Evolutionary conservation across 2,888 invertebrate species (phyloP).

Genomic region (Doris montereyensis): DNA sequence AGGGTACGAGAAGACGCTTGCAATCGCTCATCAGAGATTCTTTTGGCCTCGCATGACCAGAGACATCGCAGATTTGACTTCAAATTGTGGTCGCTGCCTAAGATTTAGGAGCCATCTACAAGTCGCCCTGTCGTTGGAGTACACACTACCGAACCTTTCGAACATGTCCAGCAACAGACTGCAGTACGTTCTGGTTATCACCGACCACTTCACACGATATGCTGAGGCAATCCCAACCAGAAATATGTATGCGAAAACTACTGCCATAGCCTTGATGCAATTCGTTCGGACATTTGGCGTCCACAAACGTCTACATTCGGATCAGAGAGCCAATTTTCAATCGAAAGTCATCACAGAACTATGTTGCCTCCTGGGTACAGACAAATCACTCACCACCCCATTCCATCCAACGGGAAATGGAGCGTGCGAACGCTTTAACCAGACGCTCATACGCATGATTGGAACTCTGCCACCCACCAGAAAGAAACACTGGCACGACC

Average conservation of each 20-base stretch:
- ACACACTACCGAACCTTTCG: conserved; percentile 44
- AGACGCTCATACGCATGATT: conserved; percentile 22
- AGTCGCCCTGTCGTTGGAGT: conserved; percentile 34
- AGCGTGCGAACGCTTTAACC: too few relatives aligned
- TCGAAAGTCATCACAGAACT: too few relatives aligned
- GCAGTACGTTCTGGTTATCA: conserved; percentile 51
- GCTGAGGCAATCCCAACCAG: conserved; percentile 48
- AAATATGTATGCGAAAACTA: conserved; percentile 41
- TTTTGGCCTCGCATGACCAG: conserved; percentile 49
- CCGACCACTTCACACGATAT: conserved; percentile 51
- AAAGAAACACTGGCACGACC: background rate
- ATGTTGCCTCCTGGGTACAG: background rate
- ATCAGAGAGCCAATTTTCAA: background rate
- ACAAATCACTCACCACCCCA: conserved; percentile 8
- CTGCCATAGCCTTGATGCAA: background rate
- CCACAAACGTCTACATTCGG: background rate
- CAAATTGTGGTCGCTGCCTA: conserved; percentile 47
- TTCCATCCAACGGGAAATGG: conserved; percentile 33
- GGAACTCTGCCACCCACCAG: background rate
- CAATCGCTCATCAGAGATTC: conserved; percentile 40
- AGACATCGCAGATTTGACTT: conserved; percentile 42
- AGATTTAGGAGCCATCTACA: conserved; percentile 35
- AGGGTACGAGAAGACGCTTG: conserved; percentile 44
- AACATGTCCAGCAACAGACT: conserved; percentile 40
- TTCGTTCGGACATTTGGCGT: background rate